These are phyloP conservation scores for Aradus depressus DNA, from an alignment of 2,888 invertebrate species.

Conservation along the genomic window DNA sequence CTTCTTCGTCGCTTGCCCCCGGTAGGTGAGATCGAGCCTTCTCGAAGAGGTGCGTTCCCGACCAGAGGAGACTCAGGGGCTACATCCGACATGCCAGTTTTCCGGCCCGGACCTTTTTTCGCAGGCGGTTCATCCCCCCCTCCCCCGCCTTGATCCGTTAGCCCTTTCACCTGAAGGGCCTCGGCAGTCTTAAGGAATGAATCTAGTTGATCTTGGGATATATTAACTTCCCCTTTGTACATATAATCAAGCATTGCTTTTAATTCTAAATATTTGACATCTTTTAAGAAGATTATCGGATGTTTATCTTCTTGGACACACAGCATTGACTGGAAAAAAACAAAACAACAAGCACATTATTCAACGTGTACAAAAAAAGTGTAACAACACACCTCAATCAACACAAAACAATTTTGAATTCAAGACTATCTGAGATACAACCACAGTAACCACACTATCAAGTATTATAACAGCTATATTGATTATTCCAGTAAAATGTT, in stretches of 20 bases:
- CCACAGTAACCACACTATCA: no score
- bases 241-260: constrained; percentile 90
- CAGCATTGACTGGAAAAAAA: constrained; percentile 60
- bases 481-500: no score
- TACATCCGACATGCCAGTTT: constrained; percentile 19
- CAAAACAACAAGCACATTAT: not conserved
- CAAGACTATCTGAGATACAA: no score
- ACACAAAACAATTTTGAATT: no score
- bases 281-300: constrained; percentile 83
- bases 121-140: constrained; percentile 23
- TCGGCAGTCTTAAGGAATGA: constrained; percentile 82
- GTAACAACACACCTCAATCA: no score
- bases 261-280: constrained; percentile 81
- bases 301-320: constrained; percentile 85
- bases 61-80: constrained; percentile 23
- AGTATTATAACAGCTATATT: no score
- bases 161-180: constrained; percentile 79
- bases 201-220: constrained; percentile 82
- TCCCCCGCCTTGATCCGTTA: constrained; percentile 29
- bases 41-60: constrained; percentile 23
- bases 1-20: constrained; percentile 16
- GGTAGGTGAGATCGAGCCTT: constrained; percentile 23
- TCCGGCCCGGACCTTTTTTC: constrained; percentile 23
- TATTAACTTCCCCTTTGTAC: constrained; percentile 88
- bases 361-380: not conserved